Evolutionary conservation across 2,888 invertebrate genomes (phyloP).

Genomic region (Lottia scabra): DNA sequence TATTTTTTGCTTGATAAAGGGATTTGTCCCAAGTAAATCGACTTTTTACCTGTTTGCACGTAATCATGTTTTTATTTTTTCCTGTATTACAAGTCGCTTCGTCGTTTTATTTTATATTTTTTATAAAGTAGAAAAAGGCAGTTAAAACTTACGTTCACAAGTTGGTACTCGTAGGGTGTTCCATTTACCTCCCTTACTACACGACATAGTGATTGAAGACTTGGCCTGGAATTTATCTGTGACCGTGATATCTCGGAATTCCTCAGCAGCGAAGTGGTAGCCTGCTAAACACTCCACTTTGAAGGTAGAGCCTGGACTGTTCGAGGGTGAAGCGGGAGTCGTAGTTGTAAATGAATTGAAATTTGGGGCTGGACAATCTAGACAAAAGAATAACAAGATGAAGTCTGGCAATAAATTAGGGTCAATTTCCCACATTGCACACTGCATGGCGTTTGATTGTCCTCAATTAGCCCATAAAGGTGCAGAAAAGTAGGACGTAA

Average conservation of each 20-base stretch:
- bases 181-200: conserved; percentile 49
- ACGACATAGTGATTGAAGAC: conserved; percentile 26
- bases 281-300: conserved; percentile 42
- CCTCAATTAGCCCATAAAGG: too few relatives aligned
- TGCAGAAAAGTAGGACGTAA: too few relatives aligned
- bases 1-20: too few relatives aligned
- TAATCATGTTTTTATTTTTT: too few relatives aligned
- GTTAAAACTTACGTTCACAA: conserved; percentile 41
- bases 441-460: too few relatives aligned
- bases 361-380: conserved; percentile 46
- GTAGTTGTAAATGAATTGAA: conserved; percentile 35
- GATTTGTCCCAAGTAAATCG: too few relatives aligned
- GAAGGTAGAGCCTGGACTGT: conserved; percentile 35
- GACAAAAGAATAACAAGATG: not conserved
- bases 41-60: too few relatives aligned
- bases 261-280: conserved; percentile 43
- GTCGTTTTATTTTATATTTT: too few relatives aligned
- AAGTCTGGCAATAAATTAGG: not conserved
- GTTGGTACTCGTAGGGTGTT: conserved; percentile 31
- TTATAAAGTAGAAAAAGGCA: too few relatives aligned
- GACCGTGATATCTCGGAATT: conserved; percentile 28
- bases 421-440: not conserved
- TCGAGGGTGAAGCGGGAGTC: conserved; percentile 13
- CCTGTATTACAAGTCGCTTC: too few relatives aligned
- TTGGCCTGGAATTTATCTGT: conserved; percentile 4